Conservation (phyloP, 2,113 vertebrate genomes). For the Mustelus asterias region DNA sequence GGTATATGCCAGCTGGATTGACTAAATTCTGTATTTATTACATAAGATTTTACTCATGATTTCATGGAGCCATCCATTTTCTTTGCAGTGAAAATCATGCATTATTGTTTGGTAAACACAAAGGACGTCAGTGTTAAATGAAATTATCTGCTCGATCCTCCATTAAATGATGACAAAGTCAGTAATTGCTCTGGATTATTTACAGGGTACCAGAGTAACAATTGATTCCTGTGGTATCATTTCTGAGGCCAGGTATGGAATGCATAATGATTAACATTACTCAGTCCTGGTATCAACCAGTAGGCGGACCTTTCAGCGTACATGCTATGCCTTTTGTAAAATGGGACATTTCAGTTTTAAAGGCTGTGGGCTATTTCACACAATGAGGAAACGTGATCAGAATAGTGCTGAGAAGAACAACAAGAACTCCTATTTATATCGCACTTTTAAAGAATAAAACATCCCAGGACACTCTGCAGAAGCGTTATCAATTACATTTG, state of each 20-base stretch:
- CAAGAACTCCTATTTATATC: not conserved
- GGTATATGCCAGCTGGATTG: not conserved
- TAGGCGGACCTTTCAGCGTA: not conserved
- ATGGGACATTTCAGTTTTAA: not conserved
- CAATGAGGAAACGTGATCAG: not conserved
- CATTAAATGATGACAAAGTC: not conserved
- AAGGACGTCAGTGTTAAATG: not conserved
- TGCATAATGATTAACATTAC: not conserved
- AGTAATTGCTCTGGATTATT: not conserved
- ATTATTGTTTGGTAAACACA: slow-evolving; percentile 15
- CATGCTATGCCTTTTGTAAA: not conserved
- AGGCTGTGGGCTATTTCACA: not conserved
- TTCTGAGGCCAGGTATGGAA: not conserved
- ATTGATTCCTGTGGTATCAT: not conserved
- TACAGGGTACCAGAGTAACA: not conserved
- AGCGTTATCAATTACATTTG: not conserved
- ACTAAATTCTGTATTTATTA: not conserved
- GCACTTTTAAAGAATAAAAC: not conserved
- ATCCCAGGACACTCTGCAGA: not conserved
- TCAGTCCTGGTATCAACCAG: not conserved
- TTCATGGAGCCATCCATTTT: not conserved
- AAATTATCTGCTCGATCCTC: not conserved
- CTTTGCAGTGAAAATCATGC: not conserved
- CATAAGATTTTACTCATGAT: not conserved
- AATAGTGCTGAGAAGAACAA: not conserved